Evolutionary conservation across 1,140 invertebrate genomes (phyloP).

Genomic region (Ostrea edulis): DNA sequence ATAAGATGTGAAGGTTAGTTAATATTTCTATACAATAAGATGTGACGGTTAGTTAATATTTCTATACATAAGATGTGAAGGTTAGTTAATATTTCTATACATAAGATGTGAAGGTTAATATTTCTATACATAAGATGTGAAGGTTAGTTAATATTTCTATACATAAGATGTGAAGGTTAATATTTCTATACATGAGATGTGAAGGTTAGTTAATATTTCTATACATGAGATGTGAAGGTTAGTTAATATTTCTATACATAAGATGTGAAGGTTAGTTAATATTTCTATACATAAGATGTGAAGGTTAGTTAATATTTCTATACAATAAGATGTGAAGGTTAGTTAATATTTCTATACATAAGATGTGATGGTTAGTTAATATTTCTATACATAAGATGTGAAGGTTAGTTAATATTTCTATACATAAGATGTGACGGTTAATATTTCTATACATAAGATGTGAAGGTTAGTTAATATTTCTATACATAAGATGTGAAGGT

Average conservation of each 20-base stretch:
- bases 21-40: background rate
- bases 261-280: constrained; percentile 63
- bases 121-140: constrained; percentile 44
- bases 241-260: constrained; percentile 8
- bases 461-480: constrained; percentile 58
- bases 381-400: constrained; percentile 34
- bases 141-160: constrained; percentile 56
- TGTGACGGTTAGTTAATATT: constrained; percentile 61
- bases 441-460: constrained; percentile 17
- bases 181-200: constrained; percentile 38
- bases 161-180: constrained; percentile 63
- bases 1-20: constrained; percentile 65
- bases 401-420: constrained; percentile 57
- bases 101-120: constrained; percentile 63
- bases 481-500: constrained; percentile 62
- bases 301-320: constrained; percentile 57
- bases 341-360: constrained; percentile 8
- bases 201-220: constrained; percentile 57
- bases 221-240: constrained; percentile 62
- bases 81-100: constrained; percentile 49
- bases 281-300: constrained; percentile 34
- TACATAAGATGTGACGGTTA: too few relatives aligned
- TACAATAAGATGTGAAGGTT: constrained; percentile 63
- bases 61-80: constrained; percentile 53
- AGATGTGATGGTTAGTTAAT: constrained; percentile 63